Evolutionary conservation across 2,888 invertebrate species (phyloP), one percentile per base, ranked within the genome.

Genomic region (Latheticus oryzae): DNA sequence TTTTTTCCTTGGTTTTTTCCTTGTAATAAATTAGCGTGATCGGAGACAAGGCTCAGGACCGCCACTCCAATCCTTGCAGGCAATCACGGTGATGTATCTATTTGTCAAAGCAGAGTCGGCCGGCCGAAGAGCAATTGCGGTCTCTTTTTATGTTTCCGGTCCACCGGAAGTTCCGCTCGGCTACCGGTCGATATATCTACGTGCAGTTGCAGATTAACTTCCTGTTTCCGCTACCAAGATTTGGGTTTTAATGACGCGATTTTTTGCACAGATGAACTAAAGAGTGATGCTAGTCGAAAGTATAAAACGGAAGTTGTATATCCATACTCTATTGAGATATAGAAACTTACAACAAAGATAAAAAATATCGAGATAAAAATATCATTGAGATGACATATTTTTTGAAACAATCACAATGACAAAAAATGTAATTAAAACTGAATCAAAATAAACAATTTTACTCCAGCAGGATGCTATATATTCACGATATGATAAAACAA

Each of bases 61-160:
- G 47, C 43, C 53, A 58, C 58, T 54, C 58, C 54, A 58, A 54
- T 58, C 58, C 53, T 58, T 47, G 43, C 35, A 58, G 54, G 58
- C 58, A 58, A 58, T 58, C 58, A 58, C 42, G 35, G 54, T 58
- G 58, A 58, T 70, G 72, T 70, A 73, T 72, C 73, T 72, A 74
- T 73, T 73, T 73, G 72, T 74, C 74, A 74, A 73, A 74, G 72
- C 68, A 62, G 67, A 65, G 64, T 70, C 70, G 69, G 65, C 67
- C 65, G 64, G 66, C 69, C 73, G 73, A 71, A 74, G 75, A 76
- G 76, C 75, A 73, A 76, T 77, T 76, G 77, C 77, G 77, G 77
- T 76, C 76, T 77, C 77, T 78, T 78, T 78, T 78, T 77, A 78
- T 77, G 77, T 78, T 78, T 78, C 78, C 78, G 77, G 78, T 76